Conservation (phyloP, 2,113 vertebrate genomes). For the Propithecus coquereli region DNA sequence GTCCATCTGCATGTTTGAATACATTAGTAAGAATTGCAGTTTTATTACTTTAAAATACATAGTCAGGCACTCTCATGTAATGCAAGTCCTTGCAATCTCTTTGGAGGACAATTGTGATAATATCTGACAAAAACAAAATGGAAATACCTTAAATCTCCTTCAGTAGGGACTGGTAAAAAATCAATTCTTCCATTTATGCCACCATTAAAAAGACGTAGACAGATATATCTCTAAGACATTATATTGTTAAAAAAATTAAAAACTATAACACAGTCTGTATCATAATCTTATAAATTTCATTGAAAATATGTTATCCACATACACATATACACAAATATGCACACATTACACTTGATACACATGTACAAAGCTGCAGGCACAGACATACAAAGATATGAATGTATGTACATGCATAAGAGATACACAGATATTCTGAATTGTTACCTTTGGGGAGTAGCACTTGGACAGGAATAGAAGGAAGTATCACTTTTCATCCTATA, state of each 20-base stretch:
- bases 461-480: background rate
- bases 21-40: background rate
- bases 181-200: background rate
- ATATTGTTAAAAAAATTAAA: background rate
- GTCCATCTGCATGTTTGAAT: background rate
- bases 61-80: background rate
- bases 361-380: background rate
- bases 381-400: background rate
- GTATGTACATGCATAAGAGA: background rate
- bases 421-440: slow-evolving; percentile 12
- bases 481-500: background rate
- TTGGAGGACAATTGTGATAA: background rate
- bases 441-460: background rate
- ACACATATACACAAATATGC: background rate
- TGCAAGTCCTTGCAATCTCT: background rate
- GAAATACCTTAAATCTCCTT: background rate
- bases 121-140: background rate
- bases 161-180: background rate
- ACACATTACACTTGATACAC: background rate
- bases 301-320: background rate
- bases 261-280: background rate
- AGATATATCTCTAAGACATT: background rate
- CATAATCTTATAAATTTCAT: background rate
- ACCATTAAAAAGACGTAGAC: background rate
- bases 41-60: slow-evolving; percentile 17